Evolutionary conservation across 2,888 invertebrate species (phyloP).

Genomic region (Agapetus fuscipes): DNA sequence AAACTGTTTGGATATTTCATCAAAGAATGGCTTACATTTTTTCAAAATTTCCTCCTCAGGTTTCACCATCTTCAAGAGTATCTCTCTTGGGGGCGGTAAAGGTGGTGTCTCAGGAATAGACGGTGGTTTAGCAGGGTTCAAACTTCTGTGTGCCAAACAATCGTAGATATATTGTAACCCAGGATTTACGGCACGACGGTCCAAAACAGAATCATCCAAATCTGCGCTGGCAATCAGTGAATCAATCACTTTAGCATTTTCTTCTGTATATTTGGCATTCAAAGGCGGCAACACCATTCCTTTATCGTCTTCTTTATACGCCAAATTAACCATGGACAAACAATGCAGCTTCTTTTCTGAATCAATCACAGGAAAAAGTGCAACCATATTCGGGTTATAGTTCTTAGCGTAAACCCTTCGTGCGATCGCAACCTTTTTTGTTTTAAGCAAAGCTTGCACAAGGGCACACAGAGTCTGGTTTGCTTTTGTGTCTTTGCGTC

Average conservation of each 20-base stretch:
- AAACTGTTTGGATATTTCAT: too few relatives aligned
- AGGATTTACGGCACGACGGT: background rate
- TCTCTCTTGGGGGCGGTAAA: too few relatives aligned
- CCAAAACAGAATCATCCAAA: background rate
- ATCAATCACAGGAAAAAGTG: background rate
- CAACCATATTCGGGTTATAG: background rate
- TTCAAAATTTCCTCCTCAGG: too few relatives aligned
- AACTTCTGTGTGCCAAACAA: background rate
- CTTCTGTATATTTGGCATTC: background rate
- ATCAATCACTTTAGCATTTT: background rate
- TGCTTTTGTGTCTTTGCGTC: background rate
- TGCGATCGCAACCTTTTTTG: background rate
- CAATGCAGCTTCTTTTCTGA: background rate
- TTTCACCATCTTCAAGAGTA: too few relatives aligned
- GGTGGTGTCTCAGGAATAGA: too few relatives aligned
- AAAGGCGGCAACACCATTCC: background rate
- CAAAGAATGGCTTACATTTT: too few relatives aligned
- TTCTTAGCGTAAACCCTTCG: background rate
- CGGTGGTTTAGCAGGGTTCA: background rate
- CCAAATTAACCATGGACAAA: background rate
- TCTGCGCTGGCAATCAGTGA: background rate
- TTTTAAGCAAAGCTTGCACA: too few relatives aligned
- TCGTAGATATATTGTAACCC: background rate
- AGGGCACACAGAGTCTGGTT: background rate
- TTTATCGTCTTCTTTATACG: background rate